These are phyloP conservation scores for Columba livia DNA, from an alignment of 2,113 vertebrate species.

Conservation along the genomic window DNA sequence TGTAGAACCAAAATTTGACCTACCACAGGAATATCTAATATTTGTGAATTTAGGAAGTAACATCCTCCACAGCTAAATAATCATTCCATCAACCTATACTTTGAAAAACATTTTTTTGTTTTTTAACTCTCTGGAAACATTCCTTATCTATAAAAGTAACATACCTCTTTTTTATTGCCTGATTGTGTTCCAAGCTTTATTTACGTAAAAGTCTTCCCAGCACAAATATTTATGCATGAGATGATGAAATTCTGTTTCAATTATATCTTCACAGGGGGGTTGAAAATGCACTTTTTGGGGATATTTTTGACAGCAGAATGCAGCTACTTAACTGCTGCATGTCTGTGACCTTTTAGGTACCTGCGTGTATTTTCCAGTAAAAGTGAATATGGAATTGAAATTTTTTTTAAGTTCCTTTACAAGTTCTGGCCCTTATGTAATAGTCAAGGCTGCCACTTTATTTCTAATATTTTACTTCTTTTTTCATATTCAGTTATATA, in stretches of 20 bases:
- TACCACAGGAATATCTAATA: not conserved
- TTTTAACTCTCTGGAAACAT: not conserved
- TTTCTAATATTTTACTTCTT: not conserved
- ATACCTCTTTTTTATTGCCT: not conserved
- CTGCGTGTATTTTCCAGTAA: not conserved
- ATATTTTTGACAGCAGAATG: not conserved
- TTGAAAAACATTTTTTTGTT: not conserved
- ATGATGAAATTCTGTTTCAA: not conserved
- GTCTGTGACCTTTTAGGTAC: not conserved
- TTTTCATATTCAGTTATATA: not conserved
- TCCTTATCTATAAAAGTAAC: not conserved
- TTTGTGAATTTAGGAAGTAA: not conserved
- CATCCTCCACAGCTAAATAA: not conserved
- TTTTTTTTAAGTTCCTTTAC: not conserved
- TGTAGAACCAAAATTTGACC: not conserved
- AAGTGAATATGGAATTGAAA: not conserved
- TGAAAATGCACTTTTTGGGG: not conserved
- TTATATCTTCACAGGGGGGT: not conserved
- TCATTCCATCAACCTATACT: not conserved
- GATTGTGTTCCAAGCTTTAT: not conserved
- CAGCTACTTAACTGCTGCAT: not conserved
- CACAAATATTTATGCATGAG: conserved; percentile 14
- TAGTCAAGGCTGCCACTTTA: not conserved
- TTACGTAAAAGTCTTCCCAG: not conserved
- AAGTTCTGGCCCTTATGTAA: not conserved